Percentiles rank a stretch among this genome's conserved stretches.
These are phyloP conservation scores for Nasua narica DNA, from an alignment of 2,797 vertebrate species.

Conservation along the genomic window DNA sequence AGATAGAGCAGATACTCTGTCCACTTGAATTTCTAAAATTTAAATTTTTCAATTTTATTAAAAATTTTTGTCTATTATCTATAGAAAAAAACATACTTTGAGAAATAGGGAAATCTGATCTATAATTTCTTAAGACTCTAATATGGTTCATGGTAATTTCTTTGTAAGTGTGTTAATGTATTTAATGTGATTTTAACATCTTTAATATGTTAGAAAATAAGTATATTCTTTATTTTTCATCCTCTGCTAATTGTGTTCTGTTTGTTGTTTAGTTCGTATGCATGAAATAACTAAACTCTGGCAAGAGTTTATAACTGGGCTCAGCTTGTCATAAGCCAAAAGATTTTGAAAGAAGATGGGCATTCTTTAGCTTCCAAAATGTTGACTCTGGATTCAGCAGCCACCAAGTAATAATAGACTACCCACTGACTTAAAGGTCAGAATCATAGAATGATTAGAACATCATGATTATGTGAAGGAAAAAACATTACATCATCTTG, in stretches of 20 bases:
- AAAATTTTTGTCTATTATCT: background rate
- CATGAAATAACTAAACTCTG: conserved; percentile 55
- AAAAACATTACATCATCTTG: conserved; percentile 39
- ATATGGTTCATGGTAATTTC: background rate
- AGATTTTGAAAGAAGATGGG: conserved; percentile 70
- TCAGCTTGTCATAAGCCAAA: conserved; percentile 64
- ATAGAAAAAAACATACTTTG: background rate
- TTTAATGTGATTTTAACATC: conserved; percentile 45
- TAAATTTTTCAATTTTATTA: background rate
- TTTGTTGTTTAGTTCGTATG: conserved; percentile 49
- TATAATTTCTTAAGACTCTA: background rate
- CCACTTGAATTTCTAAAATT: conserved; percentile 66
- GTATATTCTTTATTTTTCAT: background rate
- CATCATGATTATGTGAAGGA: conserved; percentile 58
- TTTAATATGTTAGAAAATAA: conserved; percentile 52
- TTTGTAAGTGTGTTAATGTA: background rate
- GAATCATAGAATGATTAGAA: conserved; percentile 59
- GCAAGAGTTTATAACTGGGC: conserved; percentile 44
- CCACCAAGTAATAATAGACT: conserved; percentile 64
- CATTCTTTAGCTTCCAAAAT: conserved; percentile 64
- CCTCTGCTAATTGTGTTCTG: conserved; percentile 7
- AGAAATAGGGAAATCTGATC: background rate
- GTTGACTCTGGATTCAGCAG: conserved; percentile 56
- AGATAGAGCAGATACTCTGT: conserved; percentile 58
- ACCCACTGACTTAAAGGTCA: conserved; percentile 65